phyloP scores from a whole-genome alignment of 1,140 invertebrate species.

The Ceratina japonica region DNA sequence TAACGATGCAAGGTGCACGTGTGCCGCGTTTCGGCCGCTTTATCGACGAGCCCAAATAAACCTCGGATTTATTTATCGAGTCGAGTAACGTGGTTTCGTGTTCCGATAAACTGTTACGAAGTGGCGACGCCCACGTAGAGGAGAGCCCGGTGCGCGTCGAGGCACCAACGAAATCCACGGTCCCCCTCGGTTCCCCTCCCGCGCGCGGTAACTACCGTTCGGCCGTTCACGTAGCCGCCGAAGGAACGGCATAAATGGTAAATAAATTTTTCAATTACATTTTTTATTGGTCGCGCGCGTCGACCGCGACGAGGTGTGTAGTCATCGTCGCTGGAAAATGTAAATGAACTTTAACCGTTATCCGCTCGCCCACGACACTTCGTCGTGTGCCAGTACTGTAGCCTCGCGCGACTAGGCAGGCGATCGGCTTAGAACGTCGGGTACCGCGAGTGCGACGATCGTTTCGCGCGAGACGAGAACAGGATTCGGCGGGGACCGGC shows the following conservation, averaged over 20 bases:
- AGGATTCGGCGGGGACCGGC: too few species aligned
- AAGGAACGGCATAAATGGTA: too few species aligned
- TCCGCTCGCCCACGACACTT: conserved; percentile 36
- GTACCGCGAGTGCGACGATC: too few species aligned
- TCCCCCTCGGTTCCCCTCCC: background rate
- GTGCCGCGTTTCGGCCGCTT: conserved; percentile 28
- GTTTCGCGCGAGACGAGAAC: too few species aligned
- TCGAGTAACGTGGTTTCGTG: conserved; percentile 55
- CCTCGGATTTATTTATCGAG: conserved; percentile 62
- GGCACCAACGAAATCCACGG: background rate
- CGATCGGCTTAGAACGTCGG: too few species aligned
- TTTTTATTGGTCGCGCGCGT: background rate
- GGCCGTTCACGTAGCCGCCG: too few species aligned
- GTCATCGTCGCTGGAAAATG: conserved; percentile 43
- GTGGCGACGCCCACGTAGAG: conserved; percentile 46
- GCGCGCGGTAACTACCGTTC: conserved; percentile 24
- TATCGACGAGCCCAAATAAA: conserved; percentile 52
- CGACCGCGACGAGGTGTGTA: background rate
- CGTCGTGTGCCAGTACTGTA: background rate
- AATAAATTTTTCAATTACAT: too few species aligned
- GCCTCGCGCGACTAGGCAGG: too few species aligned
- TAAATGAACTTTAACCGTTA: conserved; percentile 51
- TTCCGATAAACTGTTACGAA: conserved; percentile 63
- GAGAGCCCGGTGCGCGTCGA: background rate
- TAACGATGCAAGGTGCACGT: conserved; percentile 28